Evolutionary conservation across 2,888 invertebrate genomes (phyloP).

Genomic region (Nysson spinosus): DNA sequence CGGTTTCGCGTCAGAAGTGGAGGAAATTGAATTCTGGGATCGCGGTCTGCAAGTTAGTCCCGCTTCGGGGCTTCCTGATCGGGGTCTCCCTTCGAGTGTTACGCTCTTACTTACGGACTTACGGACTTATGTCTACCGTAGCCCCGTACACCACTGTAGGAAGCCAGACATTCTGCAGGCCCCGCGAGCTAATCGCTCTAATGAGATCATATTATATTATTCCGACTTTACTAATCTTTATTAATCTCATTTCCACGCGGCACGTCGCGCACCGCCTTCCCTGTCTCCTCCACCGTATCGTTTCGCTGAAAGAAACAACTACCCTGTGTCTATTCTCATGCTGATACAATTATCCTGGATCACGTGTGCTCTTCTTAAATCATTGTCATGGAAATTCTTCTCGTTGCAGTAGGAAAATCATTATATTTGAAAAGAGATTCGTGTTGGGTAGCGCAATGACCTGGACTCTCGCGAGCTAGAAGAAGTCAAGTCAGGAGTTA

Average conservation of each 20-base stretch:
- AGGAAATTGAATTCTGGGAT: constrained; percentile 68
- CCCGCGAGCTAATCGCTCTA: constrained; percentile 74
- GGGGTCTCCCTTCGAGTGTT: constrained; percentile 66
- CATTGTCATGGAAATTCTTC: too few species aligned
- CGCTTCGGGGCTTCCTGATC: constrained; percentile 52
- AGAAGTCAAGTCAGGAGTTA: too few species aligned
- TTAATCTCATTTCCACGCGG: constrained; percentile 73
- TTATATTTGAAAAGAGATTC: too few species aligned
- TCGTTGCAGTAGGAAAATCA: too few species aligned
- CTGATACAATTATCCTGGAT: neutral
- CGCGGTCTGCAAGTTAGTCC: constrained; percentile 72
- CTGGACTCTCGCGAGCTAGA: too few species aligned
- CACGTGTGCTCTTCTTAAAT: too few species aligned
- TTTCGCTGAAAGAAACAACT: constrained; percentile 13
- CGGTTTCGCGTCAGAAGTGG: too few species aligned
- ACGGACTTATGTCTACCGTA: constrained; percentile 60
- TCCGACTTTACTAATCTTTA: constrained; percentile 75
- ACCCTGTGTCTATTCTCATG: neutral
- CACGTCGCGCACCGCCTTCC: constrained; percentile 26
- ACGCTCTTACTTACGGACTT: constrained; percentile 73
- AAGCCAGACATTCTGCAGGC: constrained; percentile 75
- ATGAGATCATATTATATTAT: constrained; percentile 77
- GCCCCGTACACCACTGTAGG: constrained; percentile 58
- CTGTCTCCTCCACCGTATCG: constrained; percentile 1
- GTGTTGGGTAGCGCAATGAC: too few species aligned